Percentiles rank a stretch among this genome's conserved stretches.
Conservation (phyloP, 2,113 vertebrate genomes). For the Gallinago media region DNA sequence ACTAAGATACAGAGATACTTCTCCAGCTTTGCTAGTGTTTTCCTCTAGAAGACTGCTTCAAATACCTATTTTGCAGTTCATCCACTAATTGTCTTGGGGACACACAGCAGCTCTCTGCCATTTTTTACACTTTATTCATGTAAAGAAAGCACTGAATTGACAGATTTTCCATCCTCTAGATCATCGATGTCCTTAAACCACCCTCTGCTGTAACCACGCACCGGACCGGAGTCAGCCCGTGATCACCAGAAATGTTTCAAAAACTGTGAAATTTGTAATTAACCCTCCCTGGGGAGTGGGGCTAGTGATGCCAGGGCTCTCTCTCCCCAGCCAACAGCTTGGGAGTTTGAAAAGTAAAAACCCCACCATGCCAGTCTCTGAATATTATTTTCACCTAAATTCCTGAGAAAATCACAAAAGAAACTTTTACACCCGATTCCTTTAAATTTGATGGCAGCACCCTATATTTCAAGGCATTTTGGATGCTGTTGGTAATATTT, state of each 20-base stretch:
- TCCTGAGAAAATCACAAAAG: neutral
- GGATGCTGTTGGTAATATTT: neutral
- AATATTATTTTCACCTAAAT: neutral
- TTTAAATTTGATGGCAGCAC: neutral
- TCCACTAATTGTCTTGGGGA: too few relatives aligned
- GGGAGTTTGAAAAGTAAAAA: neutral
- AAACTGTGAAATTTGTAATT: neutral
- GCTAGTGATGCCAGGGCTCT: neutral
- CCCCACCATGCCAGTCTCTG: neutral
- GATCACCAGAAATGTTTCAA: neutral
- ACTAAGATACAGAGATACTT: too few relatives aligned
- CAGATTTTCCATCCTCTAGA: neutral
- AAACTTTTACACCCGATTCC: neutral
- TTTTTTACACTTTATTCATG: neutral
- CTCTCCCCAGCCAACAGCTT: slow-evolving; percentile 31
- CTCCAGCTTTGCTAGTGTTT: too few relatives aligned
- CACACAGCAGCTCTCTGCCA: neutral
- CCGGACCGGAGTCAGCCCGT: neutral
- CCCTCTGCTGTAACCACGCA: neutral
- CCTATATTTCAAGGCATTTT: neutral
- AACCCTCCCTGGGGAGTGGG: fast-evolving
- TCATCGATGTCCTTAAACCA: neutral
- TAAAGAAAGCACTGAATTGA: neutral
- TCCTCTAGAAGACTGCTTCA: too few relatives aligned
- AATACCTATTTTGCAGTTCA: too few relatives aligned